Evolutionary conservation across 2,113 vertebrate species (phyloP).

Genomic region (Phalacrocorax pelagicus): DNA sequence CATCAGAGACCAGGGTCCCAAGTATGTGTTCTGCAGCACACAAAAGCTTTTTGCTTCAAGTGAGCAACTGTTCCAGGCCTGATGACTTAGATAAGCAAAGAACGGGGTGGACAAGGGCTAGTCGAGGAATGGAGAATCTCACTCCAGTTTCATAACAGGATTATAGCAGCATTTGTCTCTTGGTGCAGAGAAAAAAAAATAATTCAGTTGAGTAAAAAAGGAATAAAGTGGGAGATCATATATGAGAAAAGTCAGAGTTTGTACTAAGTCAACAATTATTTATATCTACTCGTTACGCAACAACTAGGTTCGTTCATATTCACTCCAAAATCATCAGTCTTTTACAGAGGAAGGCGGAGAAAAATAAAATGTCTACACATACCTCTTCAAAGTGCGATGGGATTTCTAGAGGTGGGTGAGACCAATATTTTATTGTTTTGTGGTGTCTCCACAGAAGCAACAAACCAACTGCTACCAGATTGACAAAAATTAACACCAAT

Average conservation of each 20-base stretch:
- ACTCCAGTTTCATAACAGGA: rapidly evolving
- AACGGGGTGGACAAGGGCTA: not conserved
- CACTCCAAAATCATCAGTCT: not conserved
- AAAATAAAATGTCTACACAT: not conserved
- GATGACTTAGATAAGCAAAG: not conserved
- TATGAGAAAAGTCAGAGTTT: not conserved
- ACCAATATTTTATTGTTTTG: slow-evolving; percentile 55
- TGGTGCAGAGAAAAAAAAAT: too few species aligned
- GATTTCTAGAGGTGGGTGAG: slow-evolving; percentile 58
- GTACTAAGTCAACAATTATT: not conserved
- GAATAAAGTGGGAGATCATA: not conserved
- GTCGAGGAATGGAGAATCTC: not conserved
- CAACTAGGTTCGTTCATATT: not conserved
- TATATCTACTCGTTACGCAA: rapidly evolving
- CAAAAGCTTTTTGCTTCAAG: not conserved
- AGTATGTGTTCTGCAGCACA: not conserved
- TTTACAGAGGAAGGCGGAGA: not conserved
- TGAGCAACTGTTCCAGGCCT: not conserved
- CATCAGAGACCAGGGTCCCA: not conserved
- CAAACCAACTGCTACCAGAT: not conserved
- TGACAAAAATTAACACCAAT: rapidly evolving
- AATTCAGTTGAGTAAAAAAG: not conserved
- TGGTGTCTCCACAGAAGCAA: slow-evolving; percentile 6
- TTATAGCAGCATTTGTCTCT: not conserved
- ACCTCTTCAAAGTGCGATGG: slow-evolving; percentile 71